A percentile compares a stretch with the other conserved stretches of the same genome.
These are phyloP conservation scores for Anguilla marmorata DNA, from an alignment of 2,797 vertebrate genomes.

Conservation along the genomic window DNA sequence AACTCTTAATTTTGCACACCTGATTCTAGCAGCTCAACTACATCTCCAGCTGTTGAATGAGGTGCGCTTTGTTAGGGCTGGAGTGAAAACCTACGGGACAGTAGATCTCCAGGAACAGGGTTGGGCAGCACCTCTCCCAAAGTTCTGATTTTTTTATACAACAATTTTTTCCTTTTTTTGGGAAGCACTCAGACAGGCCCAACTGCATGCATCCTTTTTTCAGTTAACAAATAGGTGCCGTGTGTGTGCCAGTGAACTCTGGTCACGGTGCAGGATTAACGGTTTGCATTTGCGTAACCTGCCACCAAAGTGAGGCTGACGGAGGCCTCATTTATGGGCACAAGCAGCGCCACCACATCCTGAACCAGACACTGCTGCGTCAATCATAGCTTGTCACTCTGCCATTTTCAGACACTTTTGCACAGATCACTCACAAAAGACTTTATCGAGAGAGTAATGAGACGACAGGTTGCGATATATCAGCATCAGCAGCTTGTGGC, in stretches of 20 bases:
- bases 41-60: no score
- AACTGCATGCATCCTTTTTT: no score
- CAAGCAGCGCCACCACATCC: background rate
- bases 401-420: background rate
- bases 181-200: background rate
- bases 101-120: no score
- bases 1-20: no score
- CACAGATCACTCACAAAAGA: background rate
- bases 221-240: background rate
- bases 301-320: conserved; percentile 22
- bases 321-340: conserved; percentile 31
- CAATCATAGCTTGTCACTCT: background rate
- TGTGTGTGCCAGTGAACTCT: no score
- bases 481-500: no score
- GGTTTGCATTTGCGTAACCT: conserved; percentile 7
- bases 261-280: no score
- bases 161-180: background rate
- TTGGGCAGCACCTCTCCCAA: background rate
- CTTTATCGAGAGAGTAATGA: background rate
- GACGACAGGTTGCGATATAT: background rate
- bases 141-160: background rate
- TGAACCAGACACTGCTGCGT: background rate
- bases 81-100: no score
- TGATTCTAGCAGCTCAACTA: no score
- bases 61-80: no score